phyloP scores from a whole-genome alignment of 2,888 invertebrate genomes.

The Nephrotoma appendiculata region DNA sequence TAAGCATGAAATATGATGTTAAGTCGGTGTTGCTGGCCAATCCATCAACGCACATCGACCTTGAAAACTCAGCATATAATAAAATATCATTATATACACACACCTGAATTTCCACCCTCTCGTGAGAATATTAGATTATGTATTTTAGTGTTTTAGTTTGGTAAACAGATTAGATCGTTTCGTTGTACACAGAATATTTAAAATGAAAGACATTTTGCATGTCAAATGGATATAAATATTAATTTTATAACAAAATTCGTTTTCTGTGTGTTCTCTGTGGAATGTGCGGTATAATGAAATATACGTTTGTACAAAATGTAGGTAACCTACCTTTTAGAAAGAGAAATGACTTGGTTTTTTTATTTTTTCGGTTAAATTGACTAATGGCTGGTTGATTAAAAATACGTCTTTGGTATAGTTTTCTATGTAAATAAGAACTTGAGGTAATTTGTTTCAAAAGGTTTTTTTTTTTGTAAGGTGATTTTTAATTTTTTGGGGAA shows the following conservation, averaged over 20 bases:
- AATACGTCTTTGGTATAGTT: neutral
- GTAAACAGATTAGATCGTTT: neutral
- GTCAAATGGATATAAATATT: neutral
- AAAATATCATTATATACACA: neutral
- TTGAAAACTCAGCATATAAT: neutral
- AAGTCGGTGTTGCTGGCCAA: neutral
- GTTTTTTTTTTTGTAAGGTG: neutral
- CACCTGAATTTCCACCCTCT: neutral
- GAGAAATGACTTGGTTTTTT: neutral
- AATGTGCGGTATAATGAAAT: neutral
- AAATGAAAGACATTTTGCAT: neutral
- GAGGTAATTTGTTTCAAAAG: neutral
- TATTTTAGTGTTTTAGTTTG: neutral
- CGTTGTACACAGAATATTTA: neutral
- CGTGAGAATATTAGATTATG: neutral
- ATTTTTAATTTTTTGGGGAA: neutral
- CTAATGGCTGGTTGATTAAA: neutral
- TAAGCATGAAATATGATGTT: neutral
- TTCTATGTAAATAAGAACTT: neutral
- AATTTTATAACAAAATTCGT: neutral
- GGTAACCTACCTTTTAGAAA: neutral
- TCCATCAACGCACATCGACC: neutral
- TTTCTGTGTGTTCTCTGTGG: neutral
- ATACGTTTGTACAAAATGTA: neutral
- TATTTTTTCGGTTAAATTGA: neutral